Evolutionary conservation across 1,140 invertebrate species (phyloP), one percentile per base, ranked within the genome.

Genomic region (Megalopta genalis): DNA sequence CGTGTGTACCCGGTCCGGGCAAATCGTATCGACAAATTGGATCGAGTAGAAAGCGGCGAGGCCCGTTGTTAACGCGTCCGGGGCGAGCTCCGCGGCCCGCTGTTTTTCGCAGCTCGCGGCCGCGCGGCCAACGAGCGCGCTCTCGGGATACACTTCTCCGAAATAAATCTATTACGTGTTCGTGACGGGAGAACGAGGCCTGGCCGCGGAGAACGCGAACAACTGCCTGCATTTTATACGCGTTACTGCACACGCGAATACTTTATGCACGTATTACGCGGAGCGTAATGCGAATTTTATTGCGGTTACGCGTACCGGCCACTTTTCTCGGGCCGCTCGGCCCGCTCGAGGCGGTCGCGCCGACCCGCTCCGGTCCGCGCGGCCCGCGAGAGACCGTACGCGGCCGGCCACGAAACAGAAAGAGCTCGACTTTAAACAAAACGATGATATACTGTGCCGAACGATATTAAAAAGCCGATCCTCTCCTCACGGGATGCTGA

Each of bases 271-370:
- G 63, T 76, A 82, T 85, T 82, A 82, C 83, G 80, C 84, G 62
- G 32, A 32, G 70, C 67, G 83, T 82, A 82, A 81, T 82, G 80
- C 83, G 75, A 82, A 52, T 82, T 85, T 86, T 85, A 86, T 85
- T 85, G 72, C 83, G 74, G 63, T 67, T 78, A 80, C 80, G 84
- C 77, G 83, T 70, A 77, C 39, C 60, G 65, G 59, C 77, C 72
- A 84, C 82, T 81, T 85, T 85, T 73, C 83, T 84, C 70, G 52
- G 60, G 64, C 57, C 68, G 72, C 73, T 84, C 70, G 52, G 60
- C 59, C 57, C 68, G 72, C 73, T 69, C 54, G 60, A 46, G 59
- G 52, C 64, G 25, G 25, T 63, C 27, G 52, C 72, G 70, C 16
- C 49, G 49, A 12, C 12, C 49, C 49, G 49, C 49, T 5, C 46